phyloP scores from a whole-genome alignment of 2,797 vertebrate genomes.

The Peromyscus eremicus region DNA sequence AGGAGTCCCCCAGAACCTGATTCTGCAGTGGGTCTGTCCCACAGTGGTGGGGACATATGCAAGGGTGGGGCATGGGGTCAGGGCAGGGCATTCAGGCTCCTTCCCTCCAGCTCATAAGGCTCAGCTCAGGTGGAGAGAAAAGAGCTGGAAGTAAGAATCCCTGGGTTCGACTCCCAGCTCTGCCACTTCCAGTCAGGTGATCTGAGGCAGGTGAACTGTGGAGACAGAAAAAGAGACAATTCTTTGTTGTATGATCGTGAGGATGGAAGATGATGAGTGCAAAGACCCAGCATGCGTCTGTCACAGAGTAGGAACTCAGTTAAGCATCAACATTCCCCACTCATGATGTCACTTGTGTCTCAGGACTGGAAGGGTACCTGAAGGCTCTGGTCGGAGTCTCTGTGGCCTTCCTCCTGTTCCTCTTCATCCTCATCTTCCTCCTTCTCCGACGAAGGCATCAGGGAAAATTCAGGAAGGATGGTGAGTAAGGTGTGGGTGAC shows the following conservation, averaged over 20 bases:
- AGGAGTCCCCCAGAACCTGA: neutral
- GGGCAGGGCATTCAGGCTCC: fast-evolving
- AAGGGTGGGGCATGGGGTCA: fast-evolving
- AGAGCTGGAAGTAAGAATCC: neutral
- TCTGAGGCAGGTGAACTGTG: neutral
- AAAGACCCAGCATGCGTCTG: fast-evolving
- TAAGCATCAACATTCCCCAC: neutral
- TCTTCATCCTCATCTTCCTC: neutral
- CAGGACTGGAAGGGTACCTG: neutral
- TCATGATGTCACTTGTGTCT: neutral
- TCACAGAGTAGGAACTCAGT: neutral
- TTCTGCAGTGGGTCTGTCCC: fast-evolving
- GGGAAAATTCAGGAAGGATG: fast-evolving
- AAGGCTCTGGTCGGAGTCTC: neutral
- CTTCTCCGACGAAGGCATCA: fast-evolving
- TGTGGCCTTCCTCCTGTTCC: neutral
- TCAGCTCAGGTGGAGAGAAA: neutral
- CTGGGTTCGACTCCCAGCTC: neutral
- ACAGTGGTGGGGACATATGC: no score
- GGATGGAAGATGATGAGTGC: fast-evolving
- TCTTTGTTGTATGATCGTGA: neutral
- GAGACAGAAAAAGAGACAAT: fast-evolving
- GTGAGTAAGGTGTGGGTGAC: neutral
- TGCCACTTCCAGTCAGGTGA: neutral
- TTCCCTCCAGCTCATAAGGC: neutral